A percentile compares a stretch with the other conserved stretches of the same genome.
Evolutionary conservation across 2,888 invertebrate species (phyloP).

Genomic region (Micropterix aruncella): DNA sequence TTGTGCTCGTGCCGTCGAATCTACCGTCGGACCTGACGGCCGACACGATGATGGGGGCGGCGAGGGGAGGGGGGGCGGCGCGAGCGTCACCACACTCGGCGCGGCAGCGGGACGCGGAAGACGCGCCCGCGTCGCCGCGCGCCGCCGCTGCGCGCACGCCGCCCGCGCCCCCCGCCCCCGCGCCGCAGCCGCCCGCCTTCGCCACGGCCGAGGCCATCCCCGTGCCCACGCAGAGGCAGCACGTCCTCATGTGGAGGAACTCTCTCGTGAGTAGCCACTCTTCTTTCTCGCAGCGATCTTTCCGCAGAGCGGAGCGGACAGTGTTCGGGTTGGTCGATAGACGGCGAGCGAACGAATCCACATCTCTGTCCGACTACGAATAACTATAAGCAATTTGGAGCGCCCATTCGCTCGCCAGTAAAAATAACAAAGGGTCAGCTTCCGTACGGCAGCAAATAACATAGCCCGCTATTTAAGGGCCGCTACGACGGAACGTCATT

Average conservation of each 20-base stretch:
- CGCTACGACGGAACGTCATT: too few relatives aligned
- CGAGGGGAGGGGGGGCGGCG: constrained; percentile 12
- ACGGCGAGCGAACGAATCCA: too few relatives aligned
- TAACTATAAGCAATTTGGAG: too few relatives aligned
- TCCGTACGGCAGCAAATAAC: too few relatives aligned
- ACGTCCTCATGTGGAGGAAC: constrained; percentile 15
- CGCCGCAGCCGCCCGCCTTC: constrained; percentile 4
- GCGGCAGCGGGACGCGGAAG: constrained; percentile 11
- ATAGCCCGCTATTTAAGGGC: too few relatives aligned
- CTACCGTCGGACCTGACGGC: constrained; percentile 45
- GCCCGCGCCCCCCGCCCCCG: constrained; percentile 16
- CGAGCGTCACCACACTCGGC: constrained; percentile 19
- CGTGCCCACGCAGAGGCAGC: constrained; percentile 45
- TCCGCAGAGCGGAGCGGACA: too few relatives aligned
- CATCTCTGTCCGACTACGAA: too few relatives aligned
- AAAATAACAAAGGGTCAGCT: too few relatives aligned
- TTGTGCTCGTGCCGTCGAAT: constrained; percentile 65
- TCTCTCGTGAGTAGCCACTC: constrained; percentile 32
- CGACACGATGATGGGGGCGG: constrained; percentile 14
- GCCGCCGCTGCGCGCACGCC: constrained; percentile 29
- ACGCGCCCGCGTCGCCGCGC: constrained; percentile 19
- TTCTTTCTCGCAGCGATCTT: too few relatives aligned
- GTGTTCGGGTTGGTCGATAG: too few relatives aligned
- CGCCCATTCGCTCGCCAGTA: too few relatives aligned
- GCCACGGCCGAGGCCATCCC: constrained; percentile 45